phyloP scores from a whole-genome alignment of 2,797 vertebrate genomes.

The Siniperca undulata region DNA sequence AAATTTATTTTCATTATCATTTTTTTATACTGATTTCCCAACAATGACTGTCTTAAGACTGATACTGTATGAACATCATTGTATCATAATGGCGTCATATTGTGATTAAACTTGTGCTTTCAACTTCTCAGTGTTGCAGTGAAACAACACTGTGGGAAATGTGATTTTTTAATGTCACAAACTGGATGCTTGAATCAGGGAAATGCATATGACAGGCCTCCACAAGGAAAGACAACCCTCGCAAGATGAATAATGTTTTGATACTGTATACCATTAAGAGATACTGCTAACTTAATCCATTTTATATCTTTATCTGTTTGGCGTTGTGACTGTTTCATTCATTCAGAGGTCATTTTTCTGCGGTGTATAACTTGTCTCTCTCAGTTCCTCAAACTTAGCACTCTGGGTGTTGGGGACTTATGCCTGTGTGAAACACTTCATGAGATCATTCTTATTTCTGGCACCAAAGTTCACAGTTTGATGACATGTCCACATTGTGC shows the following conservation, averaged over 20 bases:
- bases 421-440: constrained; percentile 9
- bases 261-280: not conserved
- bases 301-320: not conserved
- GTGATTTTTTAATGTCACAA: not conserved
- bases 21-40: not conserved
- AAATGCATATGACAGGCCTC: not conserved
- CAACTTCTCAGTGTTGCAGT: not conserved
- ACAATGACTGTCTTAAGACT: not conserved
- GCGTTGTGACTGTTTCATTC: not conserved
- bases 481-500: constrained; percentile 42
- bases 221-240: not conserved
- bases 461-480: constrained; percentile 42
- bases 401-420: not conserved
- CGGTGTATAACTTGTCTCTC: not conserved
- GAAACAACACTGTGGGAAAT: not conserved
- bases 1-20: not conserved
- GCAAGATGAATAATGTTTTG: not conserved
- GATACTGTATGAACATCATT: not conserved
- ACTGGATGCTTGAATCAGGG: not conserved
- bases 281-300: not conserved
- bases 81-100: not conserved
- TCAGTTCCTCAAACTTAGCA: constrained; percentile 39
- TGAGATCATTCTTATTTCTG: constrained; percentile 60
- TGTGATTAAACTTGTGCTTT: not conserved
- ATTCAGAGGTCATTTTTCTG: not conserved